A percentile compares a stretch with the other conserved stretches of the same genome.
Evolutionary conservation across 2,113 vertebrate genomes (phyloP).

Genomic region (Madoqua kirkii): DNA sequence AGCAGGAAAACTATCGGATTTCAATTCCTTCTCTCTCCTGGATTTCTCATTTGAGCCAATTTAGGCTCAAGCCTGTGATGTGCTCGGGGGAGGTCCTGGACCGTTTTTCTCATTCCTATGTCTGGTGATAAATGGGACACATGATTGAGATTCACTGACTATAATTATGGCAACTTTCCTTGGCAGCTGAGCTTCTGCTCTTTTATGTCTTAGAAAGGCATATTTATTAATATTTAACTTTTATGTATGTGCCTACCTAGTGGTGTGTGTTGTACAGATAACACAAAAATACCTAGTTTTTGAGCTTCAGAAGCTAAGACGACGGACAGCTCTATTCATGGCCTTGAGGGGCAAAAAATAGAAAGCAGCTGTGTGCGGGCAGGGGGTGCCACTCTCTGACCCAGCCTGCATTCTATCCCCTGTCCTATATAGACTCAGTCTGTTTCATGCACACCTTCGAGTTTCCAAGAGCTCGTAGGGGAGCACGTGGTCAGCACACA

Average conservation of each 20-base stretch:
- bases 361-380: not conserved
- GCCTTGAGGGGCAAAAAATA: not conserved
- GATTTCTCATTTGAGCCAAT: not conserved
- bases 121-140: not conserved
- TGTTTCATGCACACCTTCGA: not conserved
- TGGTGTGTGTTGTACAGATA: not conserved
- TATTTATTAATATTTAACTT: conserved; percentile 52
- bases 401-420: not conserved
- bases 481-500: not conserved
- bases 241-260: conserved; percentile 2
- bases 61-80: not conserved
- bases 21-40: not conserved
- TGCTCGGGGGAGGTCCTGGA: not conserved
- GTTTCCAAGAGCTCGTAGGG: not conserved
- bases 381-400: not conserved
- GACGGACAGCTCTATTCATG: not conserved
- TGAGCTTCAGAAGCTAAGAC: not conserved
- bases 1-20: not conserved
- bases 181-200: conserved; percentile 35
- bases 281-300: not conserved
- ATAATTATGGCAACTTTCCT: not conserved
- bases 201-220: conserved; percentile 20
- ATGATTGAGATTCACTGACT: conserved; percentile 13
- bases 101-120: not conserved
- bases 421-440: not conserved